Evolutionary conservation across 2,113 vertebrate genomes (phyloP).

Genomic region (Terrapene triunguis): DNA sequence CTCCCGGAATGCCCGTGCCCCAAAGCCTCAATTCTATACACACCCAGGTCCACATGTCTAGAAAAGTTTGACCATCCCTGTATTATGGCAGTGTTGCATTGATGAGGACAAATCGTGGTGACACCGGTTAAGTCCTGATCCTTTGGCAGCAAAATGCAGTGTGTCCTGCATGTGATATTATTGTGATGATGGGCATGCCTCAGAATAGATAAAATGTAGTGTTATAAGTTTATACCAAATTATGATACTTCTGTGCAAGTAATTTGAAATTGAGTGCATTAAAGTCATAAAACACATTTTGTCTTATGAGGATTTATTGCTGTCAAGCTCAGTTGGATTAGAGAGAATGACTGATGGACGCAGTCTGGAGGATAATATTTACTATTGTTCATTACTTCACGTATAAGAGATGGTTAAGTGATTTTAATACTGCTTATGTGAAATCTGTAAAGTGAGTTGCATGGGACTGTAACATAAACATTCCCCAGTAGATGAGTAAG

Average conservation of each 20-base stretch:
- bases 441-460: not conserved
- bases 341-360: constrained; percentile 9
- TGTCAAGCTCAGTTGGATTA: constrained; percentile 35
- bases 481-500: not conserved
- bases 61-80: not conserved
- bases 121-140: constrained; percentile 29
- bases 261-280: not conserved
- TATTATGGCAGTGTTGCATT: not conserved
- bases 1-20: not conserved
- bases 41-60: not conserved
- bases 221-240: not conserved
- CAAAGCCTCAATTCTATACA: not conserved
- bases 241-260: not conserved
- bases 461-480: not conserved
- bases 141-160: constrained; percentile 15
- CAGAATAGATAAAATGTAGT: not conserved
- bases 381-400: constrained; percentile 2
- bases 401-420: constrained; percentile 36
- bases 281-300: constrained; percentile 23
- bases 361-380: constrained; percentile 25
- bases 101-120: not conserved
- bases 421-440: not conserved
- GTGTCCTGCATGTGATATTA: not conserved
- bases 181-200: not conserved
- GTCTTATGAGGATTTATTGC: constrained; percentile 55